A percentile compares a stretch with the other conserved stretches of the same genome.
These are phyloP conservation scores for Asarcornis scutulata DNA, from an alignment of 2,113 vertebrate genomes.

Conservation along the genomic window DNA sequence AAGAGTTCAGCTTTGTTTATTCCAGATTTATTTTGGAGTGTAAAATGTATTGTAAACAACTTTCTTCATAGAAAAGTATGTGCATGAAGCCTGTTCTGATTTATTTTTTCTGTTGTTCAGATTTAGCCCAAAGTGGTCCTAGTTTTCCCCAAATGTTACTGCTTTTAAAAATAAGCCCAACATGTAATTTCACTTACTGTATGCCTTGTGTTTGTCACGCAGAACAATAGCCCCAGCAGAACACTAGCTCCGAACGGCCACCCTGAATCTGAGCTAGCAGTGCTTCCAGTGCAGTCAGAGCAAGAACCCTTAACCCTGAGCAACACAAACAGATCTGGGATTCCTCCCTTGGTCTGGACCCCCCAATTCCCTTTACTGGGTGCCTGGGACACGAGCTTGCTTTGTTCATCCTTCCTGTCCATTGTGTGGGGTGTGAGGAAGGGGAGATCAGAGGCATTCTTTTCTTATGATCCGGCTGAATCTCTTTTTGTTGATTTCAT, in stretches of 20 bases:
- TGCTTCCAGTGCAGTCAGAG: background rate
- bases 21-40: background rate
- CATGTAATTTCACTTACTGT: background rate
- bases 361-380: background rate
- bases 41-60: background rate
- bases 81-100: background rate
- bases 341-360: background rate
- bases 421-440: background rate
- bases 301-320: background rate
- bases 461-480: background rate
- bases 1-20: conserved; percentile 21
- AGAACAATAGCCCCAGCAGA: background rate
- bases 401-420: background rate
- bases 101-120: background rate
- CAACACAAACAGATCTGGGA: background rate
- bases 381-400: background rate
- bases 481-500: background rate
- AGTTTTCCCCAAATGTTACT: background rate
- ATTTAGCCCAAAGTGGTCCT: background rate
- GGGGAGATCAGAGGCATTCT: background rate
- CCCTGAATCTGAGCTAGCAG: background rate
- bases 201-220: background rate
- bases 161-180: background rate
- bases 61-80: background rate
- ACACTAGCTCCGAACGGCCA: background rate